Base-by-base conservation (phyloP, 2,797 vertebrate genomes). In the Dipus sagitta region DNA sequence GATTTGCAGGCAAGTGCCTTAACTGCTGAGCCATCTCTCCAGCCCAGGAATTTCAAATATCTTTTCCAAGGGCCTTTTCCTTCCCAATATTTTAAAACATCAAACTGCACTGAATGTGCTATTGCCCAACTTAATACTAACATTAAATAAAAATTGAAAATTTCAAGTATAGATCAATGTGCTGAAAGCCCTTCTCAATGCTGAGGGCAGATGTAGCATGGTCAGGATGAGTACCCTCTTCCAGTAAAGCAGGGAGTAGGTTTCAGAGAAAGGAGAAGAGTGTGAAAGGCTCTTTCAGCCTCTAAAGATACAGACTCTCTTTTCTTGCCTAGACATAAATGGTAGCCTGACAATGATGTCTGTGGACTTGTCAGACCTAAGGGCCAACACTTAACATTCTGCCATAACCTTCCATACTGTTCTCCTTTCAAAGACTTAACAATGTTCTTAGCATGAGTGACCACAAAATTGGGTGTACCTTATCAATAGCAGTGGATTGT, bases 71-170 rank as follows among this genome's bases (percentile, higher is more conserved):
- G 0, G 3, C 11, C 78, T 90, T 86, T 64, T 20, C 32, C 28
- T 76, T 58, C 60, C 90, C 34, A 91, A 54, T 6, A 68, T 90
- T 87, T 92, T 65, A 92, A 96, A 96, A 67, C 52, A 71, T 52
- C 65, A 79, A 76, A 71, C 30, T 87, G 32, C 77, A 93, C 9
- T 32, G 17, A 89, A 52, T 65, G 17, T 75, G 34, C 1, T 64
- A 24, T 82, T 85, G 64, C 26, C 9, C 26, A 71, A 72, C 77
- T 74, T 81, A 79, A 71, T 88, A 94, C 18, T 65, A 86, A 92
- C 47, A 90, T 87, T 78, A 83, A 85, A 81, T 34, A 84, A 87
- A 89, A 76, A 62, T 54, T 88, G 67, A 26, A 81, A n/a, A 86
- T 71, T 92, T 94, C 30, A 75, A n/a, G 47, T 42, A 11, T 3